Evolutionary conservation across 2,113 vertebrate species (phyloP).

Genomic region (Turdus rufiventris): DNA sequence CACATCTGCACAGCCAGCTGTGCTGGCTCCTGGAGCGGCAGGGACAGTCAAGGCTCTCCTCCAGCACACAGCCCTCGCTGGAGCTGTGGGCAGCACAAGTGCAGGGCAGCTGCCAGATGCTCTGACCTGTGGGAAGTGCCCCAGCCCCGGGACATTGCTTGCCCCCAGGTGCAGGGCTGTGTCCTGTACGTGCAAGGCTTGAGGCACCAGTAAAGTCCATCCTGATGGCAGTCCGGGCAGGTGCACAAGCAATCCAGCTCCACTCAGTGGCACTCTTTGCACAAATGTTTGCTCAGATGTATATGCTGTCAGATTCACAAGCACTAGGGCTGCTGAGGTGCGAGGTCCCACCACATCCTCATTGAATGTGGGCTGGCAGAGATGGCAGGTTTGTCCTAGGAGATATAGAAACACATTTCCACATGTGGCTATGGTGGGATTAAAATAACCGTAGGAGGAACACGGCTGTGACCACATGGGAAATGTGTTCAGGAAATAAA

Average conservation of each 20-base stretch:
- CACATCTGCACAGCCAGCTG: not conserved
- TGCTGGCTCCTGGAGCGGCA: accelerated
- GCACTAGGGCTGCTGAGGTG: not conserved
- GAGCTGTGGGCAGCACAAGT: not conserved
- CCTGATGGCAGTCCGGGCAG: not conserved
- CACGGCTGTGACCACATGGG: no score
- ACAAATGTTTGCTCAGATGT: not conserved
- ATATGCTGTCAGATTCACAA: not conserved
- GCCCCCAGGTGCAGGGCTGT: not conserved
- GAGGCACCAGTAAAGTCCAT: accelerated
- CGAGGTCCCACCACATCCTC: accelerated
- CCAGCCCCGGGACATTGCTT: accelerated
- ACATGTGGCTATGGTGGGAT: not conserved
- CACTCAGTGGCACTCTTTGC: not conserved
- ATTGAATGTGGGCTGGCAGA: no score
- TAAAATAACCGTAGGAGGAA: not conserved
- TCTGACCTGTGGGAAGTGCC: not conserved
- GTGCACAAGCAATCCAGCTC: not conserved
- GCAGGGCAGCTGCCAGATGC: no score
- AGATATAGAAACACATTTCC: not conserved
- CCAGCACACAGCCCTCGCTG: accelerated
- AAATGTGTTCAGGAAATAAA: not conserved
- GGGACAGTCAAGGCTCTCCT: accelerated
- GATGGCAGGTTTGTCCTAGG: not conserved
- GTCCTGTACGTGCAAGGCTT: accelerated